A percentile compares a stretch with the other conserved stretches of the same genome.
Evolutionary conservation across 1,140 invertebrate genomes (phyloP).

Genomic region (Plutomurus gul): DNA sequence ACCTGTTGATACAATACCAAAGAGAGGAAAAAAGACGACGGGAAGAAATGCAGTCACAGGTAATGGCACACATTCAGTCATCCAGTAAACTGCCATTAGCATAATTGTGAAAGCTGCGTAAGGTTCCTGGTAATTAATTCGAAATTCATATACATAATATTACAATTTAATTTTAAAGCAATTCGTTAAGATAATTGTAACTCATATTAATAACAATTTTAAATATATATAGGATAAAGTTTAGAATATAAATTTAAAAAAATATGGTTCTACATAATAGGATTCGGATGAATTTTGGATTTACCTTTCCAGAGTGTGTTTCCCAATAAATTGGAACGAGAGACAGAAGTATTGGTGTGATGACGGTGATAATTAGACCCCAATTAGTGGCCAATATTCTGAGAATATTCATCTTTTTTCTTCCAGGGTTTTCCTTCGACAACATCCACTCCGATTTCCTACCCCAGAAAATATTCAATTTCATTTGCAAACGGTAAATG

Average conservation of each 20-base stretch:
- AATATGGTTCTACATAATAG: background rate
- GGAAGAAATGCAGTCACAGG: slow-evolving; percentile 81
- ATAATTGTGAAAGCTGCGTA: slow-evolving; percentile 61
- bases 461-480: no score
- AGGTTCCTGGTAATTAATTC: slow-evolving; percentile 2
- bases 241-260: background rate
- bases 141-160: background rate
- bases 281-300: background rate
- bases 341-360: slow-evolving; percentile 48
- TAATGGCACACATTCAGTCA: slow-evolving; percentile 78
- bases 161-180: no score
- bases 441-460: no score
- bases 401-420: background rate
- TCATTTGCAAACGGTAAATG: no score
- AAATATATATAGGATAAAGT: no score
- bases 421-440: no score
- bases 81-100: slow-evolving; percentile 83
- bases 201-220: background rate
- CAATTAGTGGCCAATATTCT: slow-evolving; percentile 13
- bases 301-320: slow-evolving; percentile 32
- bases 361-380: slow-evolving; percentile 55
- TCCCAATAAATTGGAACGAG: slow-evolving; percentile 30
- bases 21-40: slow-evolving; percentile 76
- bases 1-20: slow-evolving; percentile 64
- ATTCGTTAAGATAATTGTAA: background rate